phyloP scores from a whole-genome alignment of 2,888 invertebrate species.

The Drosophila greeni region DNA sequence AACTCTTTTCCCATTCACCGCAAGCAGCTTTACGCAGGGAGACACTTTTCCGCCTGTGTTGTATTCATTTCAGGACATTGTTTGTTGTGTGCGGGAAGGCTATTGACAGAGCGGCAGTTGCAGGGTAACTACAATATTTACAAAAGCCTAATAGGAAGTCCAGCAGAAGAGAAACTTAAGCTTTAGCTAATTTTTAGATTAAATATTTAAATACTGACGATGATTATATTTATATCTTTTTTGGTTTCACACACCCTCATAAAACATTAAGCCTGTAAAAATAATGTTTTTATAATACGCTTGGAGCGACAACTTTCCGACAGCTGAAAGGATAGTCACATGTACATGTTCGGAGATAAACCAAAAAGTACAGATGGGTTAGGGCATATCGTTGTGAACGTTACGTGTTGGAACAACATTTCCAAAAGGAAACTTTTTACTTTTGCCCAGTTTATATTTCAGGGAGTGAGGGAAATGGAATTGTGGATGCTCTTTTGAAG shows the following conservation, averaged over 20 bases:
- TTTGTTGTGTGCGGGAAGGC: constrained; percentile 1
- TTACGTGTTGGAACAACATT: constrained; percentile 30
- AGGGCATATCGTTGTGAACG: constrained; percentile 16
- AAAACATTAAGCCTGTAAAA: neutral
- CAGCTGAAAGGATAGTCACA: neutral
- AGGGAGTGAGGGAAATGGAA: neutral
- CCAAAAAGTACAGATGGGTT: constrained; percentile 11
- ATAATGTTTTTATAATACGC: neutral
- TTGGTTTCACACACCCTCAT: neutral
- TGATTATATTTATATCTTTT: neutral
- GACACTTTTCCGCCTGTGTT: constrained; percentile 1
- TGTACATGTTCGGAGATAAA: constrained; percentile 3
- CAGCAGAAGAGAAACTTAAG: neutral
- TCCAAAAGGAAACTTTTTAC: constrained; percentile 34
- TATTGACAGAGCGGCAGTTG: constrained; percentile 5
- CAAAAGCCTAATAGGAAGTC: neutral
- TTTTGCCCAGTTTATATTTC: constrained; percentile 37
- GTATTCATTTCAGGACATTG: constrained; percentile 12
- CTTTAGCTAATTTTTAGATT: neutral
- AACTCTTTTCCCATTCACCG: constrained; percentile 36
- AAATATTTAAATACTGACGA: no score
- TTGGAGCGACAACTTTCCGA: neutral
- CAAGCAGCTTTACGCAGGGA: constrained; percentile 29
- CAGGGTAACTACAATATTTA: neutral
- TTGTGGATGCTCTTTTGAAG: neutral